Evolutionary conservation across 2,797 vertebrate genomes (phyloP), one percentile per base, ranked within the genome.

Genomic region (Epinephelus coioides): DNA sequence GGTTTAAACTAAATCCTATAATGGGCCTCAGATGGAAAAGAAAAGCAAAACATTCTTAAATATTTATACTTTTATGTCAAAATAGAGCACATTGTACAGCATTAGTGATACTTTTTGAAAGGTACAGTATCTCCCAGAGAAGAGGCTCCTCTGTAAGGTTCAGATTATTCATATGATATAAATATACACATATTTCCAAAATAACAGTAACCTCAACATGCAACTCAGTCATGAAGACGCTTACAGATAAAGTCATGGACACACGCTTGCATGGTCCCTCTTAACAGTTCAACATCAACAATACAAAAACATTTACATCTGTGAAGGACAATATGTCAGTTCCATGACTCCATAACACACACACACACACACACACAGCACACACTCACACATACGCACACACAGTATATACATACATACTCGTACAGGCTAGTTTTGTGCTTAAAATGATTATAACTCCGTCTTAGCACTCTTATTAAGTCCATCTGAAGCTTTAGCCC

Each of bases 361-460:
- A 62, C 71, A 56, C 64, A 47, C 47, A 51, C 67, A 59, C 66
- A 64, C 68, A 60, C 50, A 43, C 62, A 66, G 55, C 73, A 69
- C 62, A 60, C 43, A 56, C 60, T 57, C 76, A 55, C 73, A 61
- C 27, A 27, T 0, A 70, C 76, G 74, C 57, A 66, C 76, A 69
- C 73, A 44, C 60, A 50, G n/a, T 69, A 78, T 69, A 76, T 34
- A 78, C 81, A 81, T 44, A 82, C 64, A 78, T 43, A 72, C 27
- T 18, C 61, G 68, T 10, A 76, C 53, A 76, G 46, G 43, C 59
- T 14, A 40, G 73, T 13, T 27, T 19, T 83, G 84, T 83, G 75
- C 84, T 93, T 76, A 40, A 70, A 78, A 68, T 80, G 17, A 65
- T 95, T 95, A 99, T 84, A 99, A 95, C 80, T 99, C 98, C 4